Evolutionary conservation across 2,888 invertebrate genomes (phyloP), one percentile per base, ranked within the genome.

Genomic region (Harpalus rufipes): DNA sequence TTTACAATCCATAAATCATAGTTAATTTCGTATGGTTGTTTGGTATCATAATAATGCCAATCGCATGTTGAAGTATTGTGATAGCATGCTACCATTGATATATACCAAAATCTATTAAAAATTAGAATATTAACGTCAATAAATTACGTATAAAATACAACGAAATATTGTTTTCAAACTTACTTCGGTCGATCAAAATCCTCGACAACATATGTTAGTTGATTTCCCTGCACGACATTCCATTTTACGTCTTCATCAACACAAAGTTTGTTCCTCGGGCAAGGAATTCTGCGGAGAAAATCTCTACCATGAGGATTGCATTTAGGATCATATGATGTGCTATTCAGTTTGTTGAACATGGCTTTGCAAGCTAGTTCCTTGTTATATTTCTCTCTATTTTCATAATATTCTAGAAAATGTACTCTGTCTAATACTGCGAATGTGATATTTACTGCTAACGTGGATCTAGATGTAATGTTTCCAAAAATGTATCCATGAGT

Each of bases 1-100:
- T 99, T 99, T 7, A 99, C 98, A 74, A 99, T 93, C 96, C 97
- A 98, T 87, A 99, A 95, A 90, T 99, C 97, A 91, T 98, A 99
- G 80, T 95, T 92, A 12, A 97, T 91, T 80, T 93, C 91, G 79
- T 89, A 89, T 16, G 89, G 87, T 41, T 85, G 78, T 65, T 86
- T 85, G 39, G 86, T 87, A 10, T 93, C 92, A 86, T 93, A 92
- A 86, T 95, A 95, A 87, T 95, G 95, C 98, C 98, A 98, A 86
- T 95, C 93, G 89, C 98, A 98, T 0, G 95, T 95, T 4, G 93
- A 93, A 85, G 93, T 94, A 89, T 97, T 95, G 86, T 96, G 93
- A 89, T 96, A 96, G 91, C 99, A 99, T 25, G 98, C 95, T 44
- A 98, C 98, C 91, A 99, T 93, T 86, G 98, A 98, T 86, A 99